These are phyloP conservation scores for Leucosticte australis DNA, from an alignment of 2,113 vertebrate genomes.

Conservation along the genomic window DNA sequence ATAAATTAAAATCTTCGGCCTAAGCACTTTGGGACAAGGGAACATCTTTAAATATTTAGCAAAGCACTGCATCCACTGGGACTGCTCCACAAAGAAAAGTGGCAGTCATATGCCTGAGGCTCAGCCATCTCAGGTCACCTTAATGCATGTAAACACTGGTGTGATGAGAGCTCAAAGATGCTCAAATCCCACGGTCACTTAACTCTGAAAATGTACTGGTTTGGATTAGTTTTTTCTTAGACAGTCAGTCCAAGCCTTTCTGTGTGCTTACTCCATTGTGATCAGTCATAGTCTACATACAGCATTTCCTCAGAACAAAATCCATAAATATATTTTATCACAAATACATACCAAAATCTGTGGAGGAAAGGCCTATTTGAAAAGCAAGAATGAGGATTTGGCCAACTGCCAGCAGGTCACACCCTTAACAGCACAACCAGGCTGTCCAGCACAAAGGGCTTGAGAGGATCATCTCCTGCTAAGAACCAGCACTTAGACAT, in stretches of 20 bases:
- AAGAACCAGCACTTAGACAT: neutral
- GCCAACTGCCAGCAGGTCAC: neutral
- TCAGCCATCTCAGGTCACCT: neutral
- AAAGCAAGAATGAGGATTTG: neutral
- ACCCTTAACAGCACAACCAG: neutral
- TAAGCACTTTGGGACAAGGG: neutral
- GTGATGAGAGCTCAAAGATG: neutral
- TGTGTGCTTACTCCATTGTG: neutral
- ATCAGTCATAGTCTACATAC: neutral
- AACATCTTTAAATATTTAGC: slow-evolving; percentile 54
- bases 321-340: neutral
- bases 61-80: neutral
- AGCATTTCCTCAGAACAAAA: neutral
- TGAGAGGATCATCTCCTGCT: neutral
- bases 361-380: neutral
- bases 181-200: neutral
- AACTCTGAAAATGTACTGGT: neutral
- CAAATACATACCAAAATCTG: neutral
- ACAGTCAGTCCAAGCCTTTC: neutral
- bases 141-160: neutral
- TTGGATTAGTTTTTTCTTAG: neutral
- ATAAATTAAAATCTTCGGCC: slow-evolving; percentile 25
- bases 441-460: neutral
- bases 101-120: neutral
- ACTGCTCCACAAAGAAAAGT: neutral